Evolutionary conservation across 2,797 vertebrate species (phyloP).

Genomic region (Mormyrus proboscirostris): DNA sequence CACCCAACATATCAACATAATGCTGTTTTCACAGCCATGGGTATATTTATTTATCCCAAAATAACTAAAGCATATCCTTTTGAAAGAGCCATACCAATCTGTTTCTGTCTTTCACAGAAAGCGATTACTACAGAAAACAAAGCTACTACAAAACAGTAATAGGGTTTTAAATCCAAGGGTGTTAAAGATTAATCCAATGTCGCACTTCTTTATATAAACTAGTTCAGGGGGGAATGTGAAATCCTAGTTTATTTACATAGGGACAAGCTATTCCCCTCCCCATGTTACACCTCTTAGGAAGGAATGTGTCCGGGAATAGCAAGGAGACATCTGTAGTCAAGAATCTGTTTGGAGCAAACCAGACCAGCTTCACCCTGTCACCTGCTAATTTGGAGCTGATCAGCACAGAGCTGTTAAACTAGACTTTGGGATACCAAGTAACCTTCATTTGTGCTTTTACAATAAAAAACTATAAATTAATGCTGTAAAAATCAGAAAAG

Average conservation of each 20-base stretch:
- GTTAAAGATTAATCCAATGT: not conserved
- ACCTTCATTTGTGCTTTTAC: not conserved
- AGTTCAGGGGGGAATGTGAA: not conserved
- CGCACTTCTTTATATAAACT: not conserved
- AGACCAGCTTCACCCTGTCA: not conserved
- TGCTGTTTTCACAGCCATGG: not conserved
- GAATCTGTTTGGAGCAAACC: not conserved
- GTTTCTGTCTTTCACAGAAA: not conserved
- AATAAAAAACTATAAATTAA: not conserved
- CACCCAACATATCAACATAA: not conserved
- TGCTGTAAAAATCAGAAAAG: not conserved
- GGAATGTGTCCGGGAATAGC: conserved; percentile 6
- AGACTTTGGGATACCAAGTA: not conserved
- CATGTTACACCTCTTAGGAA: not conserved
- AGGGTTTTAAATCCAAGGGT: not conserved
- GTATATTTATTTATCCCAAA: not conserved
- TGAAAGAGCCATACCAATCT: not conserved
- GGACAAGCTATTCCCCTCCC: not conserved
- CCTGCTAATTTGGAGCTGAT: conserved; percentile 12
- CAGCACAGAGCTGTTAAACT: not conserved
- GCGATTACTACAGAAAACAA: not conserved
- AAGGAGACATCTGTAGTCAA: conserved; percentile 7
- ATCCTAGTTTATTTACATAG: conserved; percentile 2
- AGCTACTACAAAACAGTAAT: not conserved
- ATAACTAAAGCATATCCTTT: not conserved